Evolutionary conservation across 1,140 invertebrate species (phyloP), one percentile per base, ranked within the genome.

Genomic region (Stenopsyche tienmushanensis): DNA sequence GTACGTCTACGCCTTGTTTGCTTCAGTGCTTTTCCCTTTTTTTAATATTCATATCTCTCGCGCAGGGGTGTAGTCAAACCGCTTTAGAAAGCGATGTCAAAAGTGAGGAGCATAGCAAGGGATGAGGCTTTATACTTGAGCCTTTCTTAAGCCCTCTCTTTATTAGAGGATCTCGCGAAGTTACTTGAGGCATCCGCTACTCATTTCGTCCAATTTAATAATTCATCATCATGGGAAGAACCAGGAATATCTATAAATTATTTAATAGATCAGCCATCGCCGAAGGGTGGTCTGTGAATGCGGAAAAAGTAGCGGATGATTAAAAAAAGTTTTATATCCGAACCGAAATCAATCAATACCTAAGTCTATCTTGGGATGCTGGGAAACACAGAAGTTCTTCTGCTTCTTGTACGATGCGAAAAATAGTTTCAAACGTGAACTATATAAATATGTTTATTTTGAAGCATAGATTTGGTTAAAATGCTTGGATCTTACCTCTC

Each of bases 121-220:
- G 17, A 15, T 15, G 44, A 47, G 44, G 7, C 44, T 20, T 47
- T 47, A 15, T 20, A 47, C 44, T 39, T 7, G n/a, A 39, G 34
- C 18, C 17, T 34, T 34, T 13, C 13, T 34, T 34, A 34, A 34
- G 29, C 13, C 13, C 13, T 34, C 29, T 34, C 29, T 34, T 34
- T 34, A 34, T 34, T 34, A 34, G 13, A 34, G 29, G 5, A 34
- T 34, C 29, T 34, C 29, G 29, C 5, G 29, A 34, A 34, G 29
- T 34, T 34, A 13, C 29, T 13, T 34, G 29, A 34, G 17, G 17
- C 44, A 13, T 20, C 18, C 44, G 44, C 10, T 15, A 8, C 44
- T 47, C 44, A 15, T 47, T 47, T 47, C 44, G 10, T 47, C 44
- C 44, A 47, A 47, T 47, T 47, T 47, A 47, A 47, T 47, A 47